Conservation (phyloP, 1,140 invertebrate species). For the Stegodyphus mimosarum region DNA sequence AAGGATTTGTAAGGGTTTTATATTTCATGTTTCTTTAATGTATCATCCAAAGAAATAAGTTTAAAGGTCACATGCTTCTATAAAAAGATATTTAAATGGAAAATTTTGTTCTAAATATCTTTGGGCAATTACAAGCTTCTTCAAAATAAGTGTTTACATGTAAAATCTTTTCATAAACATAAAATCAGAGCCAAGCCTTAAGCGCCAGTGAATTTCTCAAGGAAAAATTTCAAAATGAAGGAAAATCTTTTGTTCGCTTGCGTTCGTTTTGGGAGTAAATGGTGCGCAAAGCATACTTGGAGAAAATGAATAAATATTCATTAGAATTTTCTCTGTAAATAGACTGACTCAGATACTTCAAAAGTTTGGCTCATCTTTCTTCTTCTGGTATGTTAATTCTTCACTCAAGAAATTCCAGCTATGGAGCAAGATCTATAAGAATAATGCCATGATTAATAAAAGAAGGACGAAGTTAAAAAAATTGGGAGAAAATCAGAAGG, state of each 20-base stretch:
- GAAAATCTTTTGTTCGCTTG: conserved; percentile 4
- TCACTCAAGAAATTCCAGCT: conserved; percentile 9
- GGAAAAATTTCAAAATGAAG: background rate
- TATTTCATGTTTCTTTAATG: too few relatives aligned
- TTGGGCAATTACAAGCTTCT: too few relatives aligned
- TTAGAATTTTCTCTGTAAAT: conserved; percentile 45
- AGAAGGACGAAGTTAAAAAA: background rate
- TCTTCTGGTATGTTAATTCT: conserved; percentile 49
- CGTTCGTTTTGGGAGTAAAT: background rate
- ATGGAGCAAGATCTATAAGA: background rate
- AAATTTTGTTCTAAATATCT: too few relatives aligned
- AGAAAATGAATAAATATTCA: conserved; percentile 56
- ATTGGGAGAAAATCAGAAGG: too few relatives aligned
- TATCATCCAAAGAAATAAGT: too few relatives aligned
- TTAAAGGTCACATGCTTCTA: too few relatives aligned
- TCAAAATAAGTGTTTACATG: too few relatives aligned
- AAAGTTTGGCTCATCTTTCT: conserved; percentile 3
- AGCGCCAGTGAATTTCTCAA: too few relatives aligned
- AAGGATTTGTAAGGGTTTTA: too few relatives aligned
- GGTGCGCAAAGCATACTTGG: background rate
- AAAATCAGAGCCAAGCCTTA: too few relatives aligned
- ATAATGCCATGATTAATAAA: conserved; percentile 33
- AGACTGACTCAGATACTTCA: conserved; percentile 27
- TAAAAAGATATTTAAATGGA: too few relatives aligned
- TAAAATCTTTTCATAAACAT: too few relatives aligned